Evolutionary conservation across 2,797 vertebrate genomes (phyloP), one percentile per base, ranked within the genome.

Genomic region (Craterocephalus amniculus): DNA sequence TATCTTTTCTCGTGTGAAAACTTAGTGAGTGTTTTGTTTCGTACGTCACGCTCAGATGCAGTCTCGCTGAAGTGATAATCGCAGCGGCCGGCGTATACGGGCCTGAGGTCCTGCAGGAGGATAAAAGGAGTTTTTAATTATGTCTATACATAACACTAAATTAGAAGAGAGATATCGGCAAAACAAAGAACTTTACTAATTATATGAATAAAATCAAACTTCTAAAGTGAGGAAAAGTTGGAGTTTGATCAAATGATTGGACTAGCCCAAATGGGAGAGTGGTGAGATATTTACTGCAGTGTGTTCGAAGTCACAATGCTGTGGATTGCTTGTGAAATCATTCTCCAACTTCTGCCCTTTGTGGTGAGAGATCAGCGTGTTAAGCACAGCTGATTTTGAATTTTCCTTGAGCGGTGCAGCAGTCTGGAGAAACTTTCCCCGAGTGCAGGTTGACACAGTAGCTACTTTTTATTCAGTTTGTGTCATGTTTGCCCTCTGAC

Each of bases 51-150:
- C 27, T 96, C 95, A 80, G 77, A 92, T 36, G 83, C 90, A 0
- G 92, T 93, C 4, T 90, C 92, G 81, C 96, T 96, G 79, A 95
- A 95, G 89, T 96, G 96, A 85, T 97, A 99, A 59, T 95, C 94
- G 85, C 98, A 99, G 60, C 96, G 95, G 69, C 97, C 97, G 0
- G 96, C 98, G 0, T 99, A 97, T 61, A 99, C 91, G 0, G 98
- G 98, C 87, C 94, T 93, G 83, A 99, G 95, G 72, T 99, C 98
- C 98, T 99, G 93, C 67, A 81, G 38, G 52, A 70, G 8, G 76
- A 76, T 3, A 63, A 59, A 70, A 8, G 63, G 56, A 29, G 65
- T 26, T 9, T 49, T 18, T 18, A 55, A 20, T 11, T 22, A 66
- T 45, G n/a, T 71, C 31, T 24, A 10, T 22, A 10, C 20, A 31